Evolutionary conservation across 2,888 invertebrate genomes (phyloP).

Genomic region (Ypsolopha scabrella): DNA sequence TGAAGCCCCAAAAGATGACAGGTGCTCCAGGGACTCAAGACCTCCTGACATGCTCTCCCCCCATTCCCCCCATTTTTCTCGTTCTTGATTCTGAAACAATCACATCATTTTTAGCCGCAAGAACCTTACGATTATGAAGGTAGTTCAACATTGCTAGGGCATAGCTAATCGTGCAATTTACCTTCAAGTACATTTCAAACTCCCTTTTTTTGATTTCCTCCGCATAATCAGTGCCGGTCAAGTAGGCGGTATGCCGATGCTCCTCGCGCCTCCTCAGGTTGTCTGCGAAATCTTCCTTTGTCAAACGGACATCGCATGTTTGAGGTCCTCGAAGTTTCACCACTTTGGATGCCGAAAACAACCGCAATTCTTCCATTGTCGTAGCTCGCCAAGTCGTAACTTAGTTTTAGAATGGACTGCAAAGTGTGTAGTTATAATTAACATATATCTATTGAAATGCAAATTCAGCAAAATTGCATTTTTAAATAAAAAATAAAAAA

Average conservation of each 20-base stretch:
- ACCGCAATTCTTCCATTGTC: conserved; percentile 47
- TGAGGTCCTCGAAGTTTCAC: conserved; percentile 38
- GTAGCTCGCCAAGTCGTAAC: no score
- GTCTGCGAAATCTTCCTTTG: conserved; percentile 31
- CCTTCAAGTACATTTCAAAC: conserved; percentile 39
- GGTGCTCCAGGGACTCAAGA: conserved; percentile 44
- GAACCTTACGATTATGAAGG: no score
- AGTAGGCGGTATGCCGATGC: conserved; percentile 36
- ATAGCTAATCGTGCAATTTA: conserved; percentile 14
- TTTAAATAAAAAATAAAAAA: no score
- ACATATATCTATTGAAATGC: no score
- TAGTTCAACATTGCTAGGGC: no score
- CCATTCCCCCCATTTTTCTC: conserved; percentile 26
- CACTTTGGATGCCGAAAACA: conserved; percentile 36
- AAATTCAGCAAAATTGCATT: no score
- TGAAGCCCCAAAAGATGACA: conserved; percentile 33
- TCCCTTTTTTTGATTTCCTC: conserved; percentile 39
- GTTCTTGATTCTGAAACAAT: conserved; percentile 33
- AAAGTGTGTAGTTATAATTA: no score
- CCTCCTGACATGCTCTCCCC: conserved; percentile 33
- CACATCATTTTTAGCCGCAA: neutral
- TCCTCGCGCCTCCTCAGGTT: conserved; percentile 36
- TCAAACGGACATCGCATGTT: conserved; percentile 42
- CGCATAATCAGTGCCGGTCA: conserved; percentile 43
- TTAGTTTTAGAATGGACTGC: no score